These are phyloP conservation scores for Muntiacus reevesi DNA, from an alignment of 2,113 vertebrate species.

Conservation along the genomic window DNA sequence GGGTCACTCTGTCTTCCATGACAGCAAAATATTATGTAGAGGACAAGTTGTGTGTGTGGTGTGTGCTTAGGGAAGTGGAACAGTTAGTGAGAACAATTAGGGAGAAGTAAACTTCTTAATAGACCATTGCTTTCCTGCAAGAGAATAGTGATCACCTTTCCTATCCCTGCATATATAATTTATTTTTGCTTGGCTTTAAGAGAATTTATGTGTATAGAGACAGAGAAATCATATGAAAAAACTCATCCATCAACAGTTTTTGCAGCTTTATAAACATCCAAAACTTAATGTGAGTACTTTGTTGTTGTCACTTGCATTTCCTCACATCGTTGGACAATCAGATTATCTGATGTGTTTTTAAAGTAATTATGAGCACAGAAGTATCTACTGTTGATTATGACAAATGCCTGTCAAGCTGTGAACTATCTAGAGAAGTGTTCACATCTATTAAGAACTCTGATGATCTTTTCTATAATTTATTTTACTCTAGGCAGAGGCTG, in stretches of 20 bases:
- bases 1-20: background rate
- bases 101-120: background rate
- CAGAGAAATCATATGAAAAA: background rate
- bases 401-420: conserved; percentile 4
- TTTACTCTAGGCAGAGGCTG: background rate
- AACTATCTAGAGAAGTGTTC: background rate
- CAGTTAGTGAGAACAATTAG: background rate
- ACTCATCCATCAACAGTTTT: background rate
- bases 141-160: background rate
- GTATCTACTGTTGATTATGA: background rate
- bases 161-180: background rate
- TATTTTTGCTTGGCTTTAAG: background rate
- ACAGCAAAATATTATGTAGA: background rate
- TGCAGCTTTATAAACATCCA: background rate
- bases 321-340: conserved; percentile 3
- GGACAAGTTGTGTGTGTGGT: background rate
- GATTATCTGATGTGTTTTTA: background rate
- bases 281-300: background rate
- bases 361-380: background rate
- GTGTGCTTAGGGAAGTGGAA: background rate
- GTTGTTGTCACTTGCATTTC: background rate
- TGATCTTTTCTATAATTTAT: conserved; percentile 16
- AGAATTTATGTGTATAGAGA: background rate
- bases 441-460: background rate
- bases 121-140: background rate